Percentiles rank a stretch among this genome's conserved stretches.
phyloP scores from a whole-genome alignment of 2,113 vertebrate genomes.

The Stictonetta naevosa region DNA sequence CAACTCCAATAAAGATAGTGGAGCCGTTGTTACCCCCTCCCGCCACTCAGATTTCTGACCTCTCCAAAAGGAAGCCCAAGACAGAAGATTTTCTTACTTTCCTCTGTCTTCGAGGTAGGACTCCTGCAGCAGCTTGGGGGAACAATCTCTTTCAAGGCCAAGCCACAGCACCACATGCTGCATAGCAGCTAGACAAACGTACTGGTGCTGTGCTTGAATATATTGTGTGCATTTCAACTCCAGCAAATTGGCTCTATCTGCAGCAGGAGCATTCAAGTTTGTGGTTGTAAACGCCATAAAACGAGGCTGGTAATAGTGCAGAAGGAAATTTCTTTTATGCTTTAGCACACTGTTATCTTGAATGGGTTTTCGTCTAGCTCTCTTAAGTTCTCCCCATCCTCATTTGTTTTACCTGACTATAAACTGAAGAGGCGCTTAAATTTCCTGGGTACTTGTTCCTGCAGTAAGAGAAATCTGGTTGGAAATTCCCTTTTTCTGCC shows the following conservation, averaged over 20 bases:
- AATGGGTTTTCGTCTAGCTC: constrained; percentile 9
- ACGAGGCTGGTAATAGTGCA: not conserved
- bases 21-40: constrained; percentile 89
- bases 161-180: rapidly evolving
- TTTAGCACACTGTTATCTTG: constrained; percentile 5
- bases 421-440: constrained; percentile 39
- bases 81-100: constrained; percentile 99
- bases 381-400: not conserved
- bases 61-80: constrained; percentile 98
- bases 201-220: not conserved
- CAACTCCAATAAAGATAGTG: constrained; percentile 95
- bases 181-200: not conserved
- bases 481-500: constrained; percentile 18
- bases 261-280: not conserved
- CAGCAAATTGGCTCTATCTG: not conserved
- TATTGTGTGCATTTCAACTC: not conserved
- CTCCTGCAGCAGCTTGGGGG: not conserved
- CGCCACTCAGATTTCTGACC: constrained; percentile 92
- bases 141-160: not conserved
- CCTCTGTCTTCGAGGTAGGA: constrained; percentile 98
- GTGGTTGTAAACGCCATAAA: constrained; percentile 3
- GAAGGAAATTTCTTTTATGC: not conserved
- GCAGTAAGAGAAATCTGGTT: not conserved
- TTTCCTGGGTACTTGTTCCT: constrained; percentile 25
- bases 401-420: constrained; percentile 43